Evolutionary conservation across 2,797 vertebrate genomes (phyloP).

Genomic region (Lutjanus campechanus): DNA sequence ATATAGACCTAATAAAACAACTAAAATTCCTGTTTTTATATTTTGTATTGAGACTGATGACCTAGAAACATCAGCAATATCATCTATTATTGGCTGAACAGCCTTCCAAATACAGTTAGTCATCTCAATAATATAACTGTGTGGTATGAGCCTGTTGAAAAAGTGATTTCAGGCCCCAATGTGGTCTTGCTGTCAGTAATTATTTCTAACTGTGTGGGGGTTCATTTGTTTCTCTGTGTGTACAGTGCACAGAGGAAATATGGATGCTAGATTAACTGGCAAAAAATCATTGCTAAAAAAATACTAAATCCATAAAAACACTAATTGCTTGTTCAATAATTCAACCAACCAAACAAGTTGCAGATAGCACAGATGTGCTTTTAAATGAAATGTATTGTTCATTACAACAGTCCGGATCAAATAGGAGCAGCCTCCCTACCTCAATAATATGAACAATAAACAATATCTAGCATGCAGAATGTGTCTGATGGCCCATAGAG

Average conservation of each 20-base stretch:
- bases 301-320: not conserved
- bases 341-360: not conserved
- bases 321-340: not conserved
- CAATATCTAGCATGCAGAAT: conserved; percentile 23
- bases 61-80: not conserved
- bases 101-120: not conserved
- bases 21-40: not conserved
- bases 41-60: not conserved
- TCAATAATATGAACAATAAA: conserved; percentile 10
- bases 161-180: not conserved
- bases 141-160: not conserved
- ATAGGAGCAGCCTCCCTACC: not conserved
- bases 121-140: conserved; percentile 1
- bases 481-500: conserved; percentile 22
- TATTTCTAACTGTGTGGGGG: not conserved
- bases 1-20: not conserved
- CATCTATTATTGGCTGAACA: not conserved
- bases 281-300: not conserved
- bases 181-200: not conserved
- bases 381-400: conserved; percentile 1
- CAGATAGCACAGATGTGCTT: not conserved
- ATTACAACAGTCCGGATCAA: not conserved
- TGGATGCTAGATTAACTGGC: not conserved
- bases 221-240: not conserved
- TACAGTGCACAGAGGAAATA: not conserved